phyloP scores from a whole-genome alignment of 2,797 vertebrate species.

The Morus bassanus region DNA sequence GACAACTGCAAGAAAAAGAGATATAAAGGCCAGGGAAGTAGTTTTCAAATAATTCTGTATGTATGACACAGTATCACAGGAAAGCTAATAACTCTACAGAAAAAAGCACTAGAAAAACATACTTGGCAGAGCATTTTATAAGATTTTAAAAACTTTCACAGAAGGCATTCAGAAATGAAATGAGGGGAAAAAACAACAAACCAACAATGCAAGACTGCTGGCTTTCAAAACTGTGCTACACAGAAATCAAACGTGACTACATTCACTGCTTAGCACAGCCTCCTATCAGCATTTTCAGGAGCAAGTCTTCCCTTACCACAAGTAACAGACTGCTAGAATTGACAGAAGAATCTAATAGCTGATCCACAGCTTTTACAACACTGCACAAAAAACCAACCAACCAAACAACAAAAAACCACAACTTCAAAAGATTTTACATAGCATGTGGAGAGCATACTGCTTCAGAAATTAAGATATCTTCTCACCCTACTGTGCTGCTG shows the following conservation, averaged over 20 bases:
- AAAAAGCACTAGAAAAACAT: background rate
- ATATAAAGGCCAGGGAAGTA: background rate
- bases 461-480: background rate
- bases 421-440: background rate
- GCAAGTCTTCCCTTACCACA: background rate
- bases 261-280: background rate
- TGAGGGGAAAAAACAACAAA: background rate
- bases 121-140: background rate
- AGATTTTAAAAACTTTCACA: background rate
- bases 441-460: rapidly evolving
- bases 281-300: background rate
- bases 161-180: background rate
- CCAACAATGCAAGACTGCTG: background rate
- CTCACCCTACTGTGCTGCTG: background rate
- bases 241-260: background rate
- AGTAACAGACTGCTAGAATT: background rate
- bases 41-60: background rate
- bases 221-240: background rate
- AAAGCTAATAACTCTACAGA: background rate
- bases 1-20: background rate
- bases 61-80: background rate
- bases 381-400: background rate
- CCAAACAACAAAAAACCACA: background rate
- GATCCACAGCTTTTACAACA: background rate
- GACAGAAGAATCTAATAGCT: background rate